phyloP scores from a whole-genome alignment of 2,888 invertebrate genomes.

The Pheosia gnoma region DNA sequence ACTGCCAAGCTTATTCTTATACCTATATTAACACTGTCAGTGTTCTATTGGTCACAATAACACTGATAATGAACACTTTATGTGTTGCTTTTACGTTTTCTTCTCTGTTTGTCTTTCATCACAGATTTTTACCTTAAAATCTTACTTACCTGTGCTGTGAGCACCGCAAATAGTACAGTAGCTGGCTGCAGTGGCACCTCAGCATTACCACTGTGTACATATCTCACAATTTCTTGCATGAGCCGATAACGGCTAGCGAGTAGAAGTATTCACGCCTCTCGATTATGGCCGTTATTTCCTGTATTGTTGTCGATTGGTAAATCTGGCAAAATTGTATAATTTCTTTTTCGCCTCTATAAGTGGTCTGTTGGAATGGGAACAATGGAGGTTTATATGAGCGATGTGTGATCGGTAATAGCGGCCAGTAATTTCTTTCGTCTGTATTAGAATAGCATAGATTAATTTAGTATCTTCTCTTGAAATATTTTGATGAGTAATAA shows the following conservation, averaged over 20 bases:
- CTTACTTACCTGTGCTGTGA: neutral
- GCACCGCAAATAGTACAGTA: constrained; percentile 32
- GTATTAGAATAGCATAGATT: constrained; percentile 57
- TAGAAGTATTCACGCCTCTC: constrained; percentile 62
- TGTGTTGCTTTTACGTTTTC: constrained; percentile 41
- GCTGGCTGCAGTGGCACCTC: constrained; percentile 68
- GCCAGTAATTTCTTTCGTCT: constrained; percentile 61
- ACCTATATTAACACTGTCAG: constrained; percentile 4
- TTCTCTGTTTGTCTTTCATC: constrained; percentile 12
- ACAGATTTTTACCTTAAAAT: neutral
- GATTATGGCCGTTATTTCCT: constrained; percentile 80
- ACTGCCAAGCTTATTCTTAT: constrained; percentile 20
- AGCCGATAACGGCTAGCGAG: constrained; percentile 68
- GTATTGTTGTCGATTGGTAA: constrained; percentile 63
- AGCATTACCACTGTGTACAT: constrained; percentile 57
- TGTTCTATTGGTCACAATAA: constrained; percentile 6
- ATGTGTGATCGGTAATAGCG: constrained; percentile 73
- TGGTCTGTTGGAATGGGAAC: constrained; percentile 52
- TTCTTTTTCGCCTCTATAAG: constrained; percentile 45
- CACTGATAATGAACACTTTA: constrained; percentile 20
- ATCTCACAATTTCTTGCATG: constrained; percentile 70
- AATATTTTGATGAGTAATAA: constrained; percentile 17
- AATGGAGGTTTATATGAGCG: constrained; percentile 61
- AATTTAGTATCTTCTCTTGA: constrained; percentile 36
- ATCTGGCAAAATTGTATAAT: constrained; percentile 79